phyloP scores from a whole-genome alignment of 1,140 invertebrate genomes.

The Cyrtorhinus lividipennis region DNA sequence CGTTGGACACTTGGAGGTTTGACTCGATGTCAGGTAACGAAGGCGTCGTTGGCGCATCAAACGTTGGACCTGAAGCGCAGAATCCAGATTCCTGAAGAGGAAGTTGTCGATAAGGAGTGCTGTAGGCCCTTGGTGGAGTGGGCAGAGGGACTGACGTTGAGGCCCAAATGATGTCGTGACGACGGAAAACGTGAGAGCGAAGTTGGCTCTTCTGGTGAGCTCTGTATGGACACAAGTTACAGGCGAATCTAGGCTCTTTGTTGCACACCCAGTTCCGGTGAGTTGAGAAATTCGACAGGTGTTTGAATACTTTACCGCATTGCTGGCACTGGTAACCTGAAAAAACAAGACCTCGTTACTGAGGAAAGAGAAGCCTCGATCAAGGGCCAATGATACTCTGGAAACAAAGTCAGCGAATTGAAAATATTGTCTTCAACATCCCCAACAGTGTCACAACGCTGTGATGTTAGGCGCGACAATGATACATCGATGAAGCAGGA shows the following conservation, averaged over 20 bases:
- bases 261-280: constrained; percentile 41
- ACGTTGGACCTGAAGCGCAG: not conserved
- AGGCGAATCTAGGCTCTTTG: constrained; percentile 37
- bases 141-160: not conserved
- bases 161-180: constrained; percentile 1
- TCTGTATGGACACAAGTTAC: constrained; percentile 35
- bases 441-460: not conserved
- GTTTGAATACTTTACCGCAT: constrained; percentile 34
- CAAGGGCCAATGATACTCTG: not conserved
- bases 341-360: no score
- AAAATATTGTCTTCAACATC: no score
- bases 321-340: constrained; percentile 15
- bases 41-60: not conserved
- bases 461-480: not conserved
- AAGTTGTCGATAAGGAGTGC: no score
- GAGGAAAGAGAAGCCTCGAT: not conserved
- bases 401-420: no score
- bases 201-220: constrained; percentile 36
- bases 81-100: no score
- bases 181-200: constrained; percentile 30
- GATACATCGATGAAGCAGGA: no score
- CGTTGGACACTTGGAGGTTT: not conserved
- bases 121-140: no score
- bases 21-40: not conserved
- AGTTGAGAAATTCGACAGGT: constrained; percentile 34